Evolutionary conservation across 2,797 vertebrate species (phyloP), one percentile per base, ranked within the genome.

Genomic region (Bryconaethiops microstoma): DNA sequence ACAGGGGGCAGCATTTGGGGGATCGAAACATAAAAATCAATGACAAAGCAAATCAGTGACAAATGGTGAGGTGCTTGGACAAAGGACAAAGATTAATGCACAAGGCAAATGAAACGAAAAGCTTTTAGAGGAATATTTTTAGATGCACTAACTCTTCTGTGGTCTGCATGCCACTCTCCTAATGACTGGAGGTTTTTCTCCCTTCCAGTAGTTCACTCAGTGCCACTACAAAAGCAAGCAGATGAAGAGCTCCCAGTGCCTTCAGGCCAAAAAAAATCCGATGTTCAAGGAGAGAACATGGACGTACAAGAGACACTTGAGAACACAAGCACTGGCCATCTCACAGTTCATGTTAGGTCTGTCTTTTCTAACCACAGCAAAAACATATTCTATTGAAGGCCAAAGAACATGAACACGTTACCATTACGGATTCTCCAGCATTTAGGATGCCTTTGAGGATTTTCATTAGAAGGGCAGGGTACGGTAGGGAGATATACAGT

Each of bases 371-470:
- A 63, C 19, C 54, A 59, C 54, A 74, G 40, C 25, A 21, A 84
- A 73, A 64, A 60, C 39, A 63, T 73, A 55, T 64, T 81, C 63
- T 73, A 59, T 74, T 62, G 68, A 77, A 67, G 74, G 74, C 21
- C 69, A 55, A 35, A 52, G 39, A 71, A 71, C 50, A 13, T 78
- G 39, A 71, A 71, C 50, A 13, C 74, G 75, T 79, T 64, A 63
- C 39, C n/a, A 65, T 79, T 60, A 40, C 48, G 60, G 42, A 12
- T 8, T 42, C 35, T 65, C 25, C 69, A 62, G 25, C 21, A 63
- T 29, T 71, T 74, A 35, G 29, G 67, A 52, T 23, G 69, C 65
- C 79, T 71, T 74, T 63, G 68, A 78, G 70, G 57, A 68, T 35
- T 55, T 73, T 77, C 9, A 74, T 60, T 76, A 71, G 39, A 35